These are phyloP conservation scores for Bovichtus variegatus DNA, from an alignment of 2,797 vertebrate species.

Conservation along the genomic window DNA sequence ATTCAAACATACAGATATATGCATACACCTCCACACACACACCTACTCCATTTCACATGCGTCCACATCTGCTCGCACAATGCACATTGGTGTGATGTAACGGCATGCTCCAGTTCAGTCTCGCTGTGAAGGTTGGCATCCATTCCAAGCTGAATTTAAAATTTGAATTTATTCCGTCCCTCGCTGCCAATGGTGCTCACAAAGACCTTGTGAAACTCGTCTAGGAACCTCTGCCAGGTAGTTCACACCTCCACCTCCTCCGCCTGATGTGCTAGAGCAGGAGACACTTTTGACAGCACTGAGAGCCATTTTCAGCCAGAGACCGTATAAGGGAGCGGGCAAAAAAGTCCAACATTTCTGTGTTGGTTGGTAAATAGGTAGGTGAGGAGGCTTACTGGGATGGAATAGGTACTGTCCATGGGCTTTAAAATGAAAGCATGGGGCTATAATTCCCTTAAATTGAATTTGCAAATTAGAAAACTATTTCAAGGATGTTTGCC, in stretches of 20 bases:
- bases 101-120: constrained; percentile 36
- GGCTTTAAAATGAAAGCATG: not conserved
- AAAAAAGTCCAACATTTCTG: constrained; percentile 11
- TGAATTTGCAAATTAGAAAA: not conserved
- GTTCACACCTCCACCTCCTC: constrained; percentile 74
- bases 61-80: constrained; percentile 58
- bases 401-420: not conserved
- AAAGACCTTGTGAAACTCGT: constrained; percentile 59
- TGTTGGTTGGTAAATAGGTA: not conserved
- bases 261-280: constrained; percentile 61
- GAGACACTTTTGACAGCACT: constrained; percentile 69
- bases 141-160: constrained; percentile 62
- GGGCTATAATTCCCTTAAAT: not conserved
- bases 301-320: constrained; percentile 58
- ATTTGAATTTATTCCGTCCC: constrained; percentile 58
- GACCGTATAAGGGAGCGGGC: constrained; percentile 50
- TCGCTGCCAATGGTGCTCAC: constrained; percentile 54
- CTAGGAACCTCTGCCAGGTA: constrained; percentile 58
- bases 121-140: constrained; percentile 45
- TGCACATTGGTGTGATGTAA: constrained; percentile 60
- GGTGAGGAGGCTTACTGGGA: not conserved
- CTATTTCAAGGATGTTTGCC: not conserved
- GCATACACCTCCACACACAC: constrained; percentile 65
- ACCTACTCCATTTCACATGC: constrained; percentile 54
- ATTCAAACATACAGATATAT: constrained; percentile 54